Percentiles rank a stretch among this genome's conserved stretches.
phyloP scores from a whole-genome alignment of 2,797 vertebrate species.

The Pangasius mekongensis region DNA sequence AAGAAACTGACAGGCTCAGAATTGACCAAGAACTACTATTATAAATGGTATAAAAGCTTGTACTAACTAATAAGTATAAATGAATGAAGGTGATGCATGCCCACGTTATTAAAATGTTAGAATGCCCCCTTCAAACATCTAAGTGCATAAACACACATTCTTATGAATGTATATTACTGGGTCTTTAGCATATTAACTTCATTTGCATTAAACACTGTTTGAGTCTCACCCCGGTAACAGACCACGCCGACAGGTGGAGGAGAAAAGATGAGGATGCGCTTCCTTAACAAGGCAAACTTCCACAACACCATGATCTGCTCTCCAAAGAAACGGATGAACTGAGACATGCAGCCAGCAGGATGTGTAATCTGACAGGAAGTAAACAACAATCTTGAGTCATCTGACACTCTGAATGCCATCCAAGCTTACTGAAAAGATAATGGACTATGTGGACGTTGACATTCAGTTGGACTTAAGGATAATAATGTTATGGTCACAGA shows the following conservation, averaged over 20 bases:
- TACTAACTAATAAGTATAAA: not conserved
- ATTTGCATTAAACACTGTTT: not conserved
- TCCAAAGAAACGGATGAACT: slow-evolving; percentile 98
- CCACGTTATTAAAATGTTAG: not conserved
- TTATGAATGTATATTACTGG: not conserved
- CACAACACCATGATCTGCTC: slow-evolving; percentile 97
- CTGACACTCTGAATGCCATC: not conserved
- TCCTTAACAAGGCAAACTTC: slow-evolving; percentile 96
- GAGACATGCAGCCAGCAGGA: slow-evolving; percentile 98
- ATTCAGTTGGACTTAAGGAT: not conserved
- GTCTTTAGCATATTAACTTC: not conserved
- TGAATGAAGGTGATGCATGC: not conserved
- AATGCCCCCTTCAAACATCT: not conserved
- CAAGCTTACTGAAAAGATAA: slow-evolving; percentile 12
- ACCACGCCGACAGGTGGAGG: slow-evolving; percentile 96
- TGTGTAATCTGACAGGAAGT: slow-evolving; percentile 88
- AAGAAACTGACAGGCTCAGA: not conserved
- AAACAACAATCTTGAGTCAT: slow-evolving; percentile 18
- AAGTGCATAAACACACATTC: not conserved
- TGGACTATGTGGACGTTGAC: not conserved
- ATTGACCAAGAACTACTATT: not conserved
- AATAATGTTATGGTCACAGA: not conserved
- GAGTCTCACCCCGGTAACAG: slow-evolving; percentile 92
- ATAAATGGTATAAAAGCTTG: not conserved
- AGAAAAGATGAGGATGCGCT: slow-evolving; percentile 96